Evolutionary conservation across 2,113 vertebrate species (phyloP), one percentile per base, ranked within the genome.

Genomic region (Leptodactylus fuscus): DNA sequence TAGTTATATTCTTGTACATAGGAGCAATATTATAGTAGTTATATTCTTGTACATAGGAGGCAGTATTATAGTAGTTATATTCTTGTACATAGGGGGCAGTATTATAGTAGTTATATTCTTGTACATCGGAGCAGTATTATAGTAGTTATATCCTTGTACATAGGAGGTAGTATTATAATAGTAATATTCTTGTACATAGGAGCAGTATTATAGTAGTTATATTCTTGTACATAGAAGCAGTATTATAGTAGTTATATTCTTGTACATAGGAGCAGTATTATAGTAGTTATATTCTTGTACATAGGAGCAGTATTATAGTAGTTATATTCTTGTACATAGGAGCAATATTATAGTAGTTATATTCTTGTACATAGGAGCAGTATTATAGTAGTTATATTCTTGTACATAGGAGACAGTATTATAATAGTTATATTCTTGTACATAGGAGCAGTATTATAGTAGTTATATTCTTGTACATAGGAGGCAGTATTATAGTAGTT

Each of bases 251-350:
- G 53, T n/a, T 55, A 55, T 55, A 55, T 55, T 55, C n/a, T 60
- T 24, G 55, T 60, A 60, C 20, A 55, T 55, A 55, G 18, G 53
- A 27, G 55, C n/a, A 60, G n/a, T 60, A 60, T 60, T 60, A 60
- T 60, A 60, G 55, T 60, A 60, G 10, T 27, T 60, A 12, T 60
- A 60, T 60, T 60, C n/a, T 60, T 60, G n/a, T 24, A 60, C 55
- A 60, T 60, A 27, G 9, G 55, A 27, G 55, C 55, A 60, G 55
- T 60, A 60, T 60, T 60, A 60, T 60, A 60, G 55, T 60, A 27
- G 22, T 60, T 60, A 60, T 60, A 60, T 60, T 60, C 55, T 60
- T 60, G 55, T 60, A 27, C n/a, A 60, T 60, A 60, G 55, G 55
- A 27, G 55, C 55, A 60, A 5, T n/a, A 55, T 55, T 55, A 55